Conservation (phyloP, 2,888 invertebrate genomes). For the Chalcis sispes region DNA sequence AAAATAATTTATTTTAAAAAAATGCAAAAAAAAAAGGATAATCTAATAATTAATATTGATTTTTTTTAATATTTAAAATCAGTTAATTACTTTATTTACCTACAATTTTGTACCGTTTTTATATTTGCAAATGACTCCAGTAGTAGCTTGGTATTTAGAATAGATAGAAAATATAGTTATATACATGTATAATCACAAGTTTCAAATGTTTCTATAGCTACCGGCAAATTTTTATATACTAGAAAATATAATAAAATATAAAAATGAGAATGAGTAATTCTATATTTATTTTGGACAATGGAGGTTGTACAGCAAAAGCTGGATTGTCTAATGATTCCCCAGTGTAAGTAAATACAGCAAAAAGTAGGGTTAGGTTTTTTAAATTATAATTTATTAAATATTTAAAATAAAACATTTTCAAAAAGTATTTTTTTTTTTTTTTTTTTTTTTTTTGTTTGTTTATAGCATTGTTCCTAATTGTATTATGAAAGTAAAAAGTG, state of each 20-base stretch:
- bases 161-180: too few species aligned
- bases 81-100: too few species aligned
- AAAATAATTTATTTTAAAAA: too few species aligned
- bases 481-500: constrained; percentile 98
- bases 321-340: constrained; percentile 85
- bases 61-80: too few species aligned
- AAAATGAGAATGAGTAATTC: constrained; percentile 68
- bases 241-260: constrained; percentile 6
- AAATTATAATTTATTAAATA: background rate
- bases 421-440: constrained; percentile 31
- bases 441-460: constrained; percentile 5
- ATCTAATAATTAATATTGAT: too few species aligned
- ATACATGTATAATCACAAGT: too few species aligned
- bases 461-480: constrained; percentile 90
- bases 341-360: constrained; percentile 81
- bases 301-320: constrained; percentile 90
- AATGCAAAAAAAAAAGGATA: too few species aligned
- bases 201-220: background rate
- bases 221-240: background rate
- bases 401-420: background rate
- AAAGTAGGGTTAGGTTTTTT: constrained; percentile 42
- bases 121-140: too few species aligned
- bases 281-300: constrained; percentile 90
- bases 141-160: too few species aligned
- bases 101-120: too few species aligned